A percentile compares a stretch with the other conserved stretches of the same genome.
phyloP scores from a whole-genome alignment of 2,797 vertebrate genomes.

The Lepus townsendii region DNA sequence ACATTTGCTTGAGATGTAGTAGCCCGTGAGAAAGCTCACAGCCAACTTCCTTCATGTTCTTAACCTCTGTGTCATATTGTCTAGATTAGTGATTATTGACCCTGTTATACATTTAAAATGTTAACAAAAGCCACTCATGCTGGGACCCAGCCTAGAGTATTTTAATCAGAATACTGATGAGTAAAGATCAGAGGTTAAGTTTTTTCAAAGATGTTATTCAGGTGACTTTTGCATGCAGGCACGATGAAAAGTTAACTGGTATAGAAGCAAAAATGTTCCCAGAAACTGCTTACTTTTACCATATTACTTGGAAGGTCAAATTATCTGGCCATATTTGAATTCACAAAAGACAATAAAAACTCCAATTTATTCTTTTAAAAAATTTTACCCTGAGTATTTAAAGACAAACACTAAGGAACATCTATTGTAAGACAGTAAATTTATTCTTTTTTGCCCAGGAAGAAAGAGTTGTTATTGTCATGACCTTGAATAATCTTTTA shows the following conservation, averaged over 20 bases:
- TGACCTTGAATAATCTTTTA: slow-evolving; percentile 79
- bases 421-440: slow-evolving; percentile 47
- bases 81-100: neutral
- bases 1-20: neutral
- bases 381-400: slow-evolving; percentile 44
- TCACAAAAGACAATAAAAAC: neutral
- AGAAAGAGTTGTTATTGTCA: slow-evolving; percentile 73
- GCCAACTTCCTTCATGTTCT: neutral
- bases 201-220: neutral
- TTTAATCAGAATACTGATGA: slow-evolving; percentile 30
- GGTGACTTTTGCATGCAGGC: neutral
- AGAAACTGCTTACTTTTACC: neutral
- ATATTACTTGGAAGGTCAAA: neutral
- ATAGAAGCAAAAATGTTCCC: neutral
- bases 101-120: neutral
- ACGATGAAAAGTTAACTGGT: neutral
- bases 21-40: neutral
- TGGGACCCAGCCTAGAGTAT: neutral
- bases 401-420: slow-evolving; percentile 46
- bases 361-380: neutral
- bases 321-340: neutral
- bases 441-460: slow-evolving; percentile 32
- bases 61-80: neutral
- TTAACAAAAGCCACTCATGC: neutral
- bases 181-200: neutral